A percentile compares a stretch with the other conserved stretches of the same genome.
Evolutionary conservation across 2,113 vertebrate species (phyloP).

Genomic region (Myxocyprinus asiaticus): DNA sequence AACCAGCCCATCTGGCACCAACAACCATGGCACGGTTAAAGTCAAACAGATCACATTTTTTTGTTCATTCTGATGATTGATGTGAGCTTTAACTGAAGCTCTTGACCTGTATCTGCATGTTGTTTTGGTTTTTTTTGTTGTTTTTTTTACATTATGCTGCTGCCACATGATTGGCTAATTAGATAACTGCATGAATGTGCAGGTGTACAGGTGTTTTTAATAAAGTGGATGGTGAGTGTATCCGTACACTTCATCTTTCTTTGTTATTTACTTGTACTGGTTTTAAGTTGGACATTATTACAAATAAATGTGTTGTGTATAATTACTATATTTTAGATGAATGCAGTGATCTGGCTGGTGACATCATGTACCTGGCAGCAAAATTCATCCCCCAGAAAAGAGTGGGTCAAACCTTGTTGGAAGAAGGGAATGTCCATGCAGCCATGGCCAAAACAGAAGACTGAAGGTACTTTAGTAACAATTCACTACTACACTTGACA

Average conservation of each 20-base stretch:
- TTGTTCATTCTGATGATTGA: too few relatives aligned
- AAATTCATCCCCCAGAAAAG: constrained; percentile 13
- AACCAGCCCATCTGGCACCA: too few relatives aligned
- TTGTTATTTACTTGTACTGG: not conserved
- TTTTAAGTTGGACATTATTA: not conserved
- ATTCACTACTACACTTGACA: not conserved
- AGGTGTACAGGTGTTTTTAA: too few relatives aligned
- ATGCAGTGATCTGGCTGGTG: constrained; percentile 27
- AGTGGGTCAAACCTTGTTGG: constrained; percentile 11
- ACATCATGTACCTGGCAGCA: constrained; percentile 10
- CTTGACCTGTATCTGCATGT: too few relatives aligned
- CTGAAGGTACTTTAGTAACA: constrained; percentile 13
- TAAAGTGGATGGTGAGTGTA: too few relatives aligned
- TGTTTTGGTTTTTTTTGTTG: too few relatives aligned
- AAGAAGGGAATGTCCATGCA: constrained; percentile 4
- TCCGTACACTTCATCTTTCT: not conserved
- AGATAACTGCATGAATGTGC: too few relatives aligned
- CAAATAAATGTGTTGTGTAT: not conserved
- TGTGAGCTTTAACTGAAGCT: too few relatives aligned
- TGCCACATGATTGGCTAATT: too few relatives aligned
- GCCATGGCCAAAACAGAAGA: constrained; percentile 35
- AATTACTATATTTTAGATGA: constrained; percentile 26
- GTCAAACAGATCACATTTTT: too few relatives aligned
- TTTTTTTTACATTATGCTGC: too few relatives aligned
- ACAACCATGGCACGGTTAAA: too few relatives aligned